A percentile compares a stretch with the other conserved stretches of the same genome.
Evolutionary conservation across 92 coral and sea anemone genomes (phyloP).

Genomic region (Blastomussa wellsi): DNA sequence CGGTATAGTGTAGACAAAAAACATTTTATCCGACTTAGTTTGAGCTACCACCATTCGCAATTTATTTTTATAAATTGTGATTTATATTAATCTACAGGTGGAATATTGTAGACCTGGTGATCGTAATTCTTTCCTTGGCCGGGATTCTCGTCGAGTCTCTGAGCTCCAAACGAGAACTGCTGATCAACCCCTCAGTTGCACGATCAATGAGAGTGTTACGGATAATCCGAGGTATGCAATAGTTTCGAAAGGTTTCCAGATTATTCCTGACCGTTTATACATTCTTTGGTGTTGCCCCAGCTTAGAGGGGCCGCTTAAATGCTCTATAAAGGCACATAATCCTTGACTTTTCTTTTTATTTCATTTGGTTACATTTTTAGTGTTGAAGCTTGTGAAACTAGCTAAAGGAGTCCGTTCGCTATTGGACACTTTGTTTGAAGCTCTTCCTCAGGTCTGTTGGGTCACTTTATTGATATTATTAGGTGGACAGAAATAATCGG

Average conservation of each 20-base stretch:
- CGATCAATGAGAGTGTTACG: conserved; percentile 87
- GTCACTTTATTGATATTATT: not conserved
- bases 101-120: conserved; percentile 87
- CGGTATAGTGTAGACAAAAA: too few species aligned
- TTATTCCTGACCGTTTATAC: too few species aligned
- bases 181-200: conserved; percentile 83
- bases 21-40: too few species aligned
- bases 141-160: conserved; percentile 77
- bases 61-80: not conserved
- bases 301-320: too few species aligned
- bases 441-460: conserved; percentile 90
- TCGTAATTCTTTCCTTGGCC: conserved; percentile 83
- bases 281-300: too few species aligned
- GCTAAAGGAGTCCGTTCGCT: conserved; percentile 97
- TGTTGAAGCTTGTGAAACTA: conserved; percentile 89
- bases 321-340: too few species aligned
- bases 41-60: too few species aligned
- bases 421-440: conserved; percentile 87
- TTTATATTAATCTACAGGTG: conserved; percentile 64
- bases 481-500: not conserved
- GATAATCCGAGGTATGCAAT: conserved; percentile 75
- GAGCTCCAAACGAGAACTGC: conserved; percentile 44
- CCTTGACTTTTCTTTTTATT: not conserved
- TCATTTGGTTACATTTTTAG: conserved; percentile 43
- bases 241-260: too few species aligned